Conservation (phyloP, 2,113 vertebrate species). For the Tor tambroides region DNA sequence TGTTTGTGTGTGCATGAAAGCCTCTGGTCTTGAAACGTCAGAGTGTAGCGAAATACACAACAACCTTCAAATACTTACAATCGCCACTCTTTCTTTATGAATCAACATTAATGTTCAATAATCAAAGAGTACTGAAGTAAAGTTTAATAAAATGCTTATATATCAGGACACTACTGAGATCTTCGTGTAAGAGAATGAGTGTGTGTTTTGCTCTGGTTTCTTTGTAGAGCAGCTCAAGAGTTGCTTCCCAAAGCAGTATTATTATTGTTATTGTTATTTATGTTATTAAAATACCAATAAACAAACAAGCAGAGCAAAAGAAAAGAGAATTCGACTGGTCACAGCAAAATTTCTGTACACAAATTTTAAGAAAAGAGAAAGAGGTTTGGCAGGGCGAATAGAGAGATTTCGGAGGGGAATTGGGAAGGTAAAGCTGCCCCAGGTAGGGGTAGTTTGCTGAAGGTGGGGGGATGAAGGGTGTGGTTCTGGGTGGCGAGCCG, state of each 20-base stretch:
- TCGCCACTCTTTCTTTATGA: constrained; percentile 17
- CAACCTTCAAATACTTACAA: constrained; percentile 20
- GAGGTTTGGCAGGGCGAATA: constrained; percentile 59
- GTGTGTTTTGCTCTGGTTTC: constrained; percentile 20
- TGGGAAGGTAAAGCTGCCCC: constrained; percentile 27
- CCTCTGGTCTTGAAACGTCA: constrained; percentile 5
- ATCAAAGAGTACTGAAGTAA: constrained; percentile 32
- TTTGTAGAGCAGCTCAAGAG: constrained; percentile 5
- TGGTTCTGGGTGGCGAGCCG: constrained; percentile 53
- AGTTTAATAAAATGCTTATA: constrained; percentile 34
- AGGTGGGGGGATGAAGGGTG: not conserved
- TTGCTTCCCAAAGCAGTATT: constrained; percentile 33
- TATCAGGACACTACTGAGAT: constrained; percentile 24
- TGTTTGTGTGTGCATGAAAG: constrained; percentile 17
- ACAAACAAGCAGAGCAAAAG: constrained; percentile 68
- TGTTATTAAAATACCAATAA: constrained; percentile 70
- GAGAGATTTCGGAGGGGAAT: constrained; percentile 22
- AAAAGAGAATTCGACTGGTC: constrained; percentile 70
- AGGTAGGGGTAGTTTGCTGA: constrained; percentile 12
- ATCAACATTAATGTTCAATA: constrained; percentile 34
- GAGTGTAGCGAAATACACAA: constrained; percentile 23
- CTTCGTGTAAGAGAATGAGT: constrained; percentile 1
- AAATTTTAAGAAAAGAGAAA: constrained; percentile 77
- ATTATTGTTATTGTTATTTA: constrained; percentile 34
- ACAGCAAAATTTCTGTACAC: constrained; percentile 80